Conservation (phyloP, 2,113 vertebrate genomes). For the Cryptomyrus ogoouensis region DNA sequence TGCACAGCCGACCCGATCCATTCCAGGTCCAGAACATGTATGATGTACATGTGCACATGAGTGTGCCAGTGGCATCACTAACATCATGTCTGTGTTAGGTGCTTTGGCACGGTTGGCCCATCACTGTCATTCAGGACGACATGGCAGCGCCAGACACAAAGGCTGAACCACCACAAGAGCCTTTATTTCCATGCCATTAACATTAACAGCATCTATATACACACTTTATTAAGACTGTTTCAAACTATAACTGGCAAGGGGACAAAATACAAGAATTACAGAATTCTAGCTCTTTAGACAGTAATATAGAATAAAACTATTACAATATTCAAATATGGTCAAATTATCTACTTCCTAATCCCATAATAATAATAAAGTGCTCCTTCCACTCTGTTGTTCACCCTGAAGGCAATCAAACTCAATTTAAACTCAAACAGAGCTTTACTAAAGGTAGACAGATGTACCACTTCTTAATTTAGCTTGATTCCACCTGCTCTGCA, state of each 20-base stretch:
- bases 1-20: neutral
- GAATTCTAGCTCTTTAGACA: neutral
- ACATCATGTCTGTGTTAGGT: neutral
- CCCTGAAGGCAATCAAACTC: neutral
- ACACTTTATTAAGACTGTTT: neutral
- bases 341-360: neutral
- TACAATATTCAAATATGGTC: neutral
- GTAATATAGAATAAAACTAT: neutral
- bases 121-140: too few relatives aligned
- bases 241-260: neutral
- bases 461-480: neutral
- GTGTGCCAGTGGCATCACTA: neutral
- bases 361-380: neutral
- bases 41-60: neutral
- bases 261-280: neutral
- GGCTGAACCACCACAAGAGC: too few relatives aligned
- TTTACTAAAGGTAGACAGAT: neutral
- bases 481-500: neutral
- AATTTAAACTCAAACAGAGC: neutral
- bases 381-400: neutral
- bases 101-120: too few relatives aligned
- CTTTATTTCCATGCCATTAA: too few relatives aligned
- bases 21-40: neutral
- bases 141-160: too few relatives aligned
- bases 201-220: neutral